These are phyloP conservation scores for Zaprionus lineosus DNA, from an alignment of 2,888 invertebrate genomes.

Conservation along the genomic window DNA sequence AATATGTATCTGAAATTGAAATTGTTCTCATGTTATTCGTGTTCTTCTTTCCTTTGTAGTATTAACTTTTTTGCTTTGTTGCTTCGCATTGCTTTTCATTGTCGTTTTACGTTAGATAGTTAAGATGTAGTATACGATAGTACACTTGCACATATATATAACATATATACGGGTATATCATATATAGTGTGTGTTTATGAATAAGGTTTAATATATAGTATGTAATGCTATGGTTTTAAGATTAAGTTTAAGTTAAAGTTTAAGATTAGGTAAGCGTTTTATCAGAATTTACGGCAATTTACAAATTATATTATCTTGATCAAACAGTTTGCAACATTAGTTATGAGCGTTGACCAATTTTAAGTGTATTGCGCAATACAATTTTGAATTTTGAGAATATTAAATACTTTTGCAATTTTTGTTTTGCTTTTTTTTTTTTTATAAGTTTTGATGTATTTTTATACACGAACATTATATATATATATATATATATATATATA, in stretches of 20 bases:
- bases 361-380: conserved; percentile 27
- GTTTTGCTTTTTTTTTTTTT: conserved; percentile 14
- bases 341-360: conserved; percentile 41
- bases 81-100: conserved; percentile 75
- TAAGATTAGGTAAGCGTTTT: conserved; percentile 58
- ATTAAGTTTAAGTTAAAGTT: conserved; percentile 54
- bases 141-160: conserved; percentile 48
- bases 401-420: too few species aligned
- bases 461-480: conserved; percentile 43
- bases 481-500: too few species aligned
- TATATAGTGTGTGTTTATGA: conserved; percentile 29
- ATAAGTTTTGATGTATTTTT: too few species aligned
- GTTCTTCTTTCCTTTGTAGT: too few species aligned
- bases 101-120: conserved; percentile 52
- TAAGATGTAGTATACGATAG: conserved; percentile 58
- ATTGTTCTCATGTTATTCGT: too few species aligned
- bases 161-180: conserved; percentile 27
- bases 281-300: conserved; percentile 59
- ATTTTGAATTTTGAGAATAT: conserved; percentile 55
- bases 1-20: conserved; percentile 64
- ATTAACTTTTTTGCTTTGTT: conserved; percentile 34
- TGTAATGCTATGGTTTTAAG: conserved; percentile 4
- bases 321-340: conserved; percentile 29
- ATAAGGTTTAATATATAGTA: conserved; percentile 13
- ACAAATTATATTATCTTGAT: too few species aligned